Evolutionary conservation across 2,888 invertebrate genomes (phyloP), one percentile per base, ranked within the genome.

Genomic region (Lasioglossum zephyrum): DNA sequence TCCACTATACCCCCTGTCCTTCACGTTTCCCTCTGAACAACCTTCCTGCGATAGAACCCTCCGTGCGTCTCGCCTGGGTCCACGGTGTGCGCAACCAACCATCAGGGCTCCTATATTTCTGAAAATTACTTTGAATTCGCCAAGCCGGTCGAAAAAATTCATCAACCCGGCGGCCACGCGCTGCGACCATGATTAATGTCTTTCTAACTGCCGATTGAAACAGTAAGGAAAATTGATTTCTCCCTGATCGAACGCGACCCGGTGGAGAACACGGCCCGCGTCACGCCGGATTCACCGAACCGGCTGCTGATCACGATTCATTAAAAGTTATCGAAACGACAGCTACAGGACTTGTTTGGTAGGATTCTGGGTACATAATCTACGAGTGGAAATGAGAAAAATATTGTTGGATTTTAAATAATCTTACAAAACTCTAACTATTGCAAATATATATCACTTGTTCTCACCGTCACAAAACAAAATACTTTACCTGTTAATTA

Each of bases 41-140:
- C 47, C 47, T 16, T 63, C 26, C 63, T 2, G 63, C 63, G 63
- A 13, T 31, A 8, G 63, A 31, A 31, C 63, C 63, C 63, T 63
- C 16, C 31, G 57, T 36, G 22, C 77, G 77, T 77, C 22, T 16
- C 26, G 47, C 22, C 11, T 16, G 18, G 57, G 57, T 53, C 70
- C 31, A 77, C 41, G 69, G 53, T 57, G n/a, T 36, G 41, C 77
- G 77, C 53, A 31, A 18, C 63, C 76, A 11, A 18, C 53, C 63
- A 18, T 47, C n/a, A 22, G 36, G 57, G 8, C 60, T 74, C 22
- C 73, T 73, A 57, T 73, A 57, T 80, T 79, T 70, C 84, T 18
- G 89, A 85, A 90, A 90, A 90, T 90, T 89, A 89, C 90, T 89
- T 87, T 77, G 81, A 73, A 81, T 83, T 76, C 80, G 81, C 53